phyloP scores from a whole-genome alignment of 2,113 vertebrate species.

The Speoplatyrhinus poulsoni region DNA sequence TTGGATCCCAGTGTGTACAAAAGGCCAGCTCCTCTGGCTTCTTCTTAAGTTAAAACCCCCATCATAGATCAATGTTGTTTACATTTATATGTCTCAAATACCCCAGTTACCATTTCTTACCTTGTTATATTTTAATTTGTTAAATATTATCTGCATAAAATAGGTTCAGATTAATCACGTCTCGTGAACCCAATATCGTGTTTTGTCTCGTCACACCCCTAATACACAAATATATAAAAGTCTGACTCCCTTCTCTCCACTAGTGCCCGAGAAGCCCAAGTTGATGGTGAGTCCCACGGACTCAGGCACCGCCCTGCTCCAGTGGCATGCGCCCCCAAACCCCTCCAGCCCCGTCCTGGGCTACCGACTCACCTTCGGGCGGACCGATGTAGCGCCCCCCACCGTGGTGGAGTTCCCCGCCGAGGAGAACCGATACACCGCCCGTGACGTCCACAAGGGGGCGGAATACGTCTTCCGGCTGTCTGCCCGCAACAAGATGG shows the following conservation, averaged over 20 bases:
- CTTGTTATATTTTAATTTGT: too few relatives aligned
- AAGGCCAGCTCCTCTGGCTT: too few relatives aligned
- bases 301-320: slow-evolving; percentile 85
- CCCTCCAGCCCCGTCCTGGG: slow-evolving; percentile 88
- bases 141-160: too few relatives aligned
- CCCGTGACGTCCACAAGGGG: slow-evolving; percentile 89
- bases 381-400: slow-evolving; percentile 81
- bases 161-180: too few relatives aligned
- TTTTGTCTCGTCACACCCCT: neutral
- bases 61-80: too few relatives aligned
- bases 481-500: slow-evolving; percentile 91
- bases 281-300: slow-evolving; percentile 86
- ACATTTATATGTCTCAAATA: too few relatives aligned
- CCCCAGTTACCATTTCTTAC: too few relatives aligned
- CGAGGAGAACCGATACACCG: slow-evolving; percentile 87
- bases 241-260: slow-evolving; percentile 37
- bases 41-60: too few relatives aligned
- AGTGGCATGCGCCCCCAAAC: slow-evolving; percentile 88
- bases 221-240: slow-evolving; percentile 23
- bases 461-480: slow-evolving; percentile 89
- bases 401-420: slow-evolving; percentile 86
- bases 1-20: too few relatives aligned
- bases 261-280: slow-evolving; percentile 91
- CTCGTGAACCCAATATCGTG: too few relatives aligned
- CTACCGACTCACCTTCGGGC: slow-evolving; percentile 91